Evolutionary conservation across 2,888 invertebrate species (phyloP), one percentile per base, ranked within the genome.

Genomic region (Slavum lentiscoides): DNA sequence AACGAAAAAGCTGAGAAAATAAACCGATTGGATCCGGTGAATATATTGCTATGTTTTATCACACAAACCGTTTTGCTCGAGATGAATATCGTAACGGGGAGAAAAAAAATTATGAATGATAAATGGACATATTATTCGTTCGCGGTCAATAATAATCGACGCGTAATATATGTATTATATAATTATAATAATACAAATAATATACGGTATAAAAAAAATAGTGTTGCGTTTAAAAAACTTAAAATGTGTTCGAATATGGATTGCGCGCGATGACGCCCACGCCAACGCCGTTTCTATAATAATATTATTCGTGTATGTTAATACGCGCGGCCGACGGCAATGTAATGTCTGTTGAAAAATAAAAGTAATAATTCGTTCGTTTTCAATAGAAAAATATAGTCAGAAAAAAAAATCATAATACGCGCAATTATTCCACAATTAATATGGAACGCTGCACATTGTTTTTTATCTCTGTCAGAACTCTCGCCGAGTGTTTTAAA

Each of bases 11-110:
- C 2, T 43, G 7, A 62, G 62, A 8, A 61, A 19, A 19, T 43
- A 73, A n/a, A 49, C 61, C 49, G 23, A 73, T 73, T 49, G 43
- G 72, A 7, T 30, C 13, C 8, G 61, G 43, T 9, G 43, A 7
- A 30, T 30, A 61, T 49, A 61, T 61, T 15, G 9, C 49, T 49
- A 61, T 30, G 43, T 73, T 49, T 73, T 62, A 49, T 30, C 62
- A n/a, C n/a, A 61, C 43, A 49, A 62, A 73, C 30, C 6, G 8
- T 73, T 72, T 62, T 30, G 49, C n/a, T 5, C 23, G 17, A 17
- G 17, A 43, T 4, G 43, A 43, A 43, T 43, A 43, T 43, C 7
- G 43, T 43, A 43, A 43, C 7, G 7, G 9, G 9, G 9, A 43
- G 43, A 6, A 6, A 6, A 43, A 43, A 43, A 43, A 43, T 43